A percentile compares a stretch with the other conserved stretches of the same genome.
Evolutionary conservation across 2,888 invertebrate genomes (phyloP).

Genomic region (Tipula unca): DNA sequence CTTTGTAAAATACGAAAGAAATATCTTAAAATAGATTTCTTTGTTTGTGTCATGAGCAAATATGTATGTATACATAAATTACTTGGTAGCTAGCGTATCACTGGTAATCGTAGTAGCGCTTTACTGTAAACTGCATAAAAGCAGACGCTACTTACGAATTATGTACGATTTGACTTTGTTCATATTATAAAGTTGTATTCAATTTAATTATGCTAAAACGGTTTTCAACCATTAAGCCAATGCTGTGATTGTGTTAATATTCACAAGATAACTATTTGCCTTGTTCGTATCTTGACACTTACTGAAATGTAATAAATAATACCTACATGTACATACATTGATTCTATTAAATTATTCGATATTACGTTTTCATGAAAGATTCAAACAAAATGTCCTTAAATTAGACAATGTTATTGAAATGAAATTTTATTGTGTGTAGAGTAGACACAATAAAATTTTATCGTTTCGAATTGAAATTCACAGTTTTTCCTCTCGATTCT

Average conservation of each 20-base stretch:
- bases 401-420: no score
- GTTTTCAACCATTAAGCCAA: background rate
- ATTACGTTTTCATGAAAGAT: no score
- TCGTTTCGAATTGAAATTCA: no score
- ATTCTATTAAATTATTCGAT: no score
- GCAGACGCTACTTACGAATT: background rate
- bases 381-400: no score
- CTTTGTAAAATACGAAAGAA: background rate
- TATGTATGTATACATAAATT: background rate
- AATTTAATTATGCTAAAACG: no score
- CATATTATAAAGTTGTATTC: background rate
- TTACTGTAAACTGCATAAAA: background rate
- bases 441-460: no score
- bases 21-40: background rate
- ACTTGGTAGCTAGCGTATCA: background rate
- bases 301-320: no score
- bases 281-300: background rate
- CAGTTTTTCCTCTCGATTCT: no score
- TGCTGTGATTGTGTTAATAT: background rate
- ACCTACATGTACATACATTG: no score
- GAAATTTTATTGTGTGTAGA: no score
- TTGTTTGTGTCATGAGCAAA: background rate
- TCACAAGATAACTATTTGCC: background rate
- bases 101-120: background rate
- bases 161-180: no score